Percentiles rank a stretch among this genome's conserved stretches.
Evolutionary conservation across 1,140 invertebrate genomes (phyloP).

Genomic region (Paraescarpia echinospica): DNA sequence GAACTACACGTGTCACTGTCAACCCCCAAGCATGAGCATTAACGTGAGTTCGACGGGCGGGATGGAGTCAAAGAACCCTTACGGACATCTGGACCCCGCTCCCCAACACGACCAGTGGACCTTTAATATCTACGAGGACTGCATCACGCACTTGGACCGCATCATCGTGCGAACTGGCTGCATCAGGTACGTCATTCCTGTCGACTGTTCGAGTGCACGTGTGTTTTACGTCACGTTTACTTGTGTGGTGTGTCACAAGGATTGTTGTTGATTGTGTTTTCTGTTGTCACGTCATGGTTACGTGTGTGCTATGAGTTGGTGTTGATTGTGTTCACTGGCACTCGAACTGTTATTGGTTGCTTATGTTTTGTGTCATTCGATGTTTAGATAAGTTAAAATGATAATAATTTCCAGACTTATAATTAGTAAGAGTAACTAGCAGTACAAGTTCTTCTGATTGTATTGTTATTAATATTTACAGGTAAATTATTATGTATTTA

Average conservation of each 20-base stretch:
- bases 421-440: no score
- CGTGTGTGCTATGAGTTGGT: no score
- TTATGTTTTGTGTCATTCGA: no score
- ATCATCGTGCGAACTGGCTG: constrained; percentile 36
- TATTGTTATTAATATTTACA: no score
- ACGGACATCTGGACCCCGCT: neutral
- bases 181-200: constrained; percentile 35
- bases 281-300: neutral
- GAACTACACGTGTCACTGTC: constrained; percentile 14
- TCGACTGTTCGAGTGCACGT: neutral
- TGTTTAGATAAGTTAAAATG: no score
- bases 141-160: constrained; percentile 26
- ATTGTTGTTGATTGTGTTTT: no score
- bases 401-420: no score
- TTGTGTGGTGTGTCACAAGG: no score
- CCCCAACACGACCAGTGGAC: constrained; percentile 13
- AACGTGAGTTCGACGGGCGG: neutral
- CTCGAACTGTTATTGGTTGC: no score
- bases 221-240: neutral
- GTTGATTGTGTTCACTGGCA: no score
- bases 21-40: neutral
- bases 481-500: no score
- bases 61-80: neutral
- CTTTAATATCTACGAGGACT: neutral
- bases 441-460: no score